Percentiles rank a stretch among this genome's conserved stretches.
Conservation (phyloP, 1,140 invertebrate species). For the Drosophila bifasciata region DNA sequence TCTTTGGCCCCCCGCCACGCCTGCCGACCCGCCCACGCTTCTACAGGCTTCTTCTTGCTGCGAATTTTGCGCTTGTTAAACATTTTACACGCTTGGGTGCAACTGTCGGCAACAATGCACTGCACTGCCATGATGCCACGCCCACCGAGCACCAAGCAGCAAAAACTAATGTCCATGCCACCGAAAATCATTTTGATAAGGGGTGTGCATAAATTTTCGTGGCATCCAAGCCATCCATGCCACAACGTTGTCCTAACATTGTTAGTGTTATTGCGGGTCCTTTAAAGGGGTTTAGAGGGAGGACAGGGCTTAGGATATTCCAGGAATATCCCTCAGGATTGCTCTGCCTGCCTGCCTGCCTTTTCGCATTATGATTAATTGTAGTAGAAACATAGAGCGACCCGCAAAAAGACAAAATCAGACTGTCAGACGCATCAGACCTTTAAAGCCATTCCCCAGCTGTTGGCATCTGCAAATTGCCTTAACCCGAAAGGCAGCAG, state of each 20-base stretch:
- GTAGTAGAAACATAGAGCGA: neutral
- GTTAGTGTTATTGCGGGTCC: constrained; percentile 5
- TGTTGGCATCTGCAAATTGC: constrained; percentile 13
- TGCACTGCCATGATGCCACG: too few species aligned
- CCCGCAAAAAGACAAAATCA: constrained; percentile 2
- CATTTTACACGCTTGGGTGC: constrained; percentile 70
- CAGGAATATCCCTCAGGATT: neutral
- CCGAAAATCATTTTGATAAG: constrained; percentile 30
- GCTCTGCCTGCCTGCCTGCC: neutral
- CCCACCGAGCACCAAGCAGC: constrained; percentile 1
- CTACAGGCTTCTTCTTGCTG: constrained; percentile 30
- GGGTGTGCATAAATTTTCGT: constrained; percentile 41
- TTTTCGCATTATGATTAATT: constrained; percentile 53
- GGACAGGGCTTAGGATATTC: neutral
- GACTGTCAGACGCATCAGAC: too few species aligned
- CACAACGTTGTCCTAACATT: constrained; percentile 20
- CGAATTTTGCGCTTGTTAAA: constrained; percentile 74
- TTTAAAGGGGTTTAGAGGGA: neutral
- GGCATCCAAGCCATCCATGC: too few species aligned
- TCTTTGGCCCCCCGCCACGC: too few species aligned
- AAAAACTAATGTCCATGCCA: constrained; percentile 3
- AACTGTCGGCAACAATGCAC: constrained; percentile 70
- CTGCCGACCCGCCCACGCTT: constrained; percentile 5
- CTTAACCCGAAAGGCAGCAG: neutral
- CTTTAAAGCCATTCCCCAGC: constrained; percentile 17